Evolutionary conservation across 2,113 vertebrate genomes (phyloP).

Genomic region (Puma concolor): DNA sequence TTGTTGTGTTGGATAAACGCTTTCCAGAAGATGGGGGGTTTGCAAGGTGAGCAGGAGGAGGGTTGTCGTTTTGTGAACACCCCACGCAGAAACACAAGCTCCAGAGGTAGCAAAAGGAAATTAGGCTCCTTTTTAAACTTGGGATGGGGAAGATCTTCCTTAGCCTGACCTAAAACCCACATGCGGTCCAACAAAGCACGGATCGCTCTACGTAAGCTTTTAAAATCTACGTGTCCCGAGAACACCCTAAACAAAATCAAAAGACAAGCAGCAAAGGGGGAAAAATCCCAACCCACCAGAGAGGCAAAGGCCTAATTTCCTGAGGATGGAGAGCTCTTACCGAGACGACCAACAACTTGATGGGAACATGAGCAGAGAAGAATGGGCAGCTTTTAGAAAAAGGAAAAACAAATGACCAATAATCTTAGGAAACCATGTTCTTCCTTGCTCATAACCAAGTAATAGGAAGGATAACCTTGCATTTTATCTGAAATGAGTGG

Average conservation of each 20-base stretch:
- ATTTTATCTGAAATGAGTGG: neutral
- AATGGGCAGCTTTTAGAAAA: neutral
- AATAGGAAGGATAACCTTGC: neutral
- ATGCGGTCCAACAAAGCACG: neutral
- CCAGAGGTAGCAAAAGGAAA: neutral
- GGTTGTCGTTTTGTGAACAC: neutral
- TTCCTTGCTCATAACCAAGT: neutral
- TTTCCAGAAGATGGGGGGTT: neutral
- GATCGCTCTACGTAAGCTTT: neutral
- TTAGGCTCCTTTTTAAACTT: neutral
- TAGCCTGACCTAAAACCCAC: neutral
- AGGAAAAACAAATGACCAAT: neutral
- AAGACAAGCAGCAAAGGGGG: neutral
- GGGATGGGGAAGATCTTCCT: neutral
- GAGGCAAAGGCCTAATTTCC: neutral
- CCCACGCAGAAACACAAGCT: neutral
- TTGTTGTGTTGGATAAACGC: neutral
- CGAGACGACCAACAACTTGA: neutral
- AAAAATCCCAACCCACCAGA: neutral
- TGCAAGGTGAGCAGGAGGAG: neutral
- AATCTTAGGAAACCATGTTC: neutral
- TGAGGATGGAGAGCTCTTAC: neutral
- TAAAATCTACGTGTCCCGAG: neutral
- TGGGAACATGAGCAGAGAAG: neutral
- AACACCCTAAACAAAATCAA: neutral